phyloP scores from a whole-genome alignment of 2,113 vertebrate genomes.

The Mixornis gularis region DNA sequence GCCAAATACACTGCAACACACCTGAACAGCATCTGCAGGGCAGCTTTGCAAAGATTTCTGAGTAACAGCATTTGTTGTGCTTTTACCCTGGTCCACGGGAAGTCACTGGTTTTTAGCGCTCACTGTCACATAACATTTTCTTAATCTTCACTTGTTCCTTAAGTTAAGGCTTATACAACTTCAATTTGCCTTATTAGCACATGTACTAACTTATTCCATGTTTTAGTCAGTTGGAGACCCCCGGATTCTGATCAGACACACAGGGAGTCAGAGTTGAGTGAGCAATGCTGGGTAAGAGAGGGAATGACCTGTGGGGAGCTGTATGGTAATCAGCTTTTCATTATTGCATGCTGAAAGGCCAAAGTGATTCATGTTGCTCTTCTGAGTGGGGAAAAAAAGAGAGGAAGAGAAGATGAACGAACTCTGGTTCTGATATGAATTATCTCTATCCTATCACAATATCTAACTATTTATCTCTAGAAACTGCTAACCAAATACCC shows the following conservation, averaged over 20 bases:
- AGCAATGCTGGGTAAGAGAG: not conserved
- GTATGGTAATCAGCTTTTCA: not conserved
- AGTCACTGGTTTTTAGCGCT: not conserved
- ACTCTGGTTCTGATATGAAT: not conserved
- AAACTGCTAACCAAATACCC: not conserved
- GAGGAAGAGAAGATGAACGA: not conserved
- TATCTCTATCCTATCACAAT: not conserved
- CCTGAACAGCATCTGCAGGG: not conserved
- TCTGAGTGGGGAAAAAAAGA: not conserved
- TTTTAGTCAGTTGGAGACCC: not conserved
- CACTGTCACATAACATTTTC: not conserved
- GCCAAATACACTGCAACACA: fast-evolving
- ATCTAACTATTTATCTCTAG: not conserved
- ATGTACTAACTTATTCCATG: not conserved
- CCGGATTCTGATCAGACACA: not conserved
- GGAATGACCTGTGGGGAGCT: not conserved
- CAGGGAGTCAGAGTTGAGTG: not conserved
- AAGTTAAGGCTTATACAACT: not conserved
- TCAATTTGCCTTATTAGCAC: not conserved
- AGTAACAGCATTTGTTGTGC: not conserved
- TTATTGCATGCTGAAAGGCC: not conserved
- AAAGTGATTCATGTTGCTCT: not conserved
- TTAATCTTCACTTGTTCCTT: not conserved
- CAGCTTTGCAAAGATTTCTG: not conserved
- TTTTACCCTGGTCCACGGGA: not conserved